phyloP scores from a whole-genome alignment of 1,140 invertebrate genomes.

The Hirudo medicinalis region DNA sequence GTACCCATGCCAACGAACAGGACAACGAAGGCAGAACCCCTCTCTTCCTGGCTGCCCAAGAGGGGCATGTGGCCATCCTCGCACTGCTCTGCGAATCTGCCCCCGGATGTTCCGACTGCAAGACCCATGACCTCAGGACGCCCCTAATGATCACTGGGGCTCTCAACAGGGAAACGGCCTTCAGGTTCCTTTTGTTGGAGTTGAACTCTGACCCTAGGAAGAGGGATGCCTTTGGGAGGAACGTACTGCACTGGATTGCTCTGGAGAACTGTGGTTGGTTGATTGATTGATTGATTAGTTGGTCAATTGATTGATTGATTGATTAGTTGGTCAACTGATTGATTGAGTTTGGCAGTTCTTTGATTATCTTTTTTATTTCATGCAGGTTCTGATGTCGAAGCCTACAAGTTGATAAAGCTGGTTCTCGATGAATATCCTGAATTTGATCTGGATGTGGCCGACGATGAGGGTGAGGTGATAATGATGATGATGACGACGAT shows the following conservation, averaged over 20 bases:
- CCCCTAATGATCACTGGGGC: constrained; percentile 69
- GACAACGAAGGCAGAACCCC: constrained; percentile 59
- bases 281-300: constrained; percentile 52
- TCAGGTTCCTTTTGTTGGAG: constrained; percentile 35
- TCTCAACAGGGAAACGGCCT: constrained; percentile 64
- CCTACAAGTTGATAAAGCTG: constrained; percentile 59
- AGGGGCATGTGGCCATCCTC: constrained; percentile 36
- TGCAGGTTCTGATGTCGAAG: constrained; percentile 60
- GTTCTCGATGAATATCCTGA: neutral
- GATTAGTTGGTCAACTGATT: neutral
- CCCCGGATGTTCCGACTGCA: constrained; percentile 55
- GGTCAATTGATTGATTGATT: neutral
- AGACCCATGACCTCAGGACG: constrained; percentile 81
- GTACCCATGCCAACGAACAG: constrained; percentile 72
- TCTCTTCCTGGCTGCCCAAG: constrained; percentile 36
- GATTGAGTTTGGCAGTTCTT: no score
- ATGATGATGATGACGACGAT: neutral
- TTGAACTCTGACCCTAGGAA: constrained; percentile 74
- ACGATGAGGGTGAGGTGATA: constrained; percentile 57
- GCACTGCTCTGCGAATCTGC: constrained; percentile 30
- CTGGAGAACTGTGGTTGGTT: constrained; percentile 75
- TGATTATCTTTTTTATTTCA: constrained; percentile 32
- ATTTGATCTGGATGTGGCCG: constrained; percentile 40
- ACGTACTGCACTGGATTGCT: constrained; percentile 77
- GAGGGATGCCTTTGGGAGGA: constrained; percentile 80